phyloP scores from a whole-genome alignment of 2,113 vertebrate species.

The Thomomys bottae region DNA sequence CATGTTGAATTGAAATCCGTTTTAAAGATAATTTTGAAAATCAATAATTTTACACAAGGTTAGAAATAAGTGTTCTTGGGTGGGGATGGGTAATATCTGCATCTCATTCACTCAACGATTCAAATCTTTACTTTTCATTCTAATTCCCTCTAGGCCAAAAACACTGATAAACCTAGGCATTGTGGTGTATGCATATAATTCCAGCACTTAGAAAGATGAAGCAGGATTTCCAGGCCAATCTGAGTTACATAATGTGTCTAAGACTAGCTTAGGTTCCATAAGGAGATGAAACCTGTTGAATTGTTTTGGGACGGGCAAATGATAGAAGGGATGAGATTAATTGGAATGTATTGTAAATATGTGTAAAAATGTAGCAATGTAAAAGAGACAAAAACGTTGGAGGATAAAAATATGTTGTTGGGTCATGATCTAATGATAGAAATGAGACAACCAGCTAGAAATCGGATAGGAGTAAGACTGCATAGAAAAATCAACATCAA shows the following conservation, averaged over 20 bases:
- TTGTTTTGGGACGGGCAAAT: too few species aligned
- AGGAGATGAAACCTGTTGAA: too few species aligned
- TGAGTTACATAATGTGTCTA: not conserved
- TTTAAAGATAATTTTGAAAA: too few species aligned
- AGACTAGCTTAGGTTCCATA: too few species aligned
- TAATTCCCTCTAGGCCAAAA: not conserved
- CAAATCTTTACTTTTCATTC: not conserved
- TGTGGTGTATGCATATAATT: not conserved
- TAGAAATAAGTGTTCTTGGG: not conserved
- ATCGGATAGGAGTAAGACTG: not conserved
- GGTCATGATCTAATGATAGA: not conserved
- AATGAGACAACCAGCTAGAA: not conserved
- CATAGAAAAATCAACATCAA: not conserved
- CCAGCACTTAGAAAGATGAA: not conserved
- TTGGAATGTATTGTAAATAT: too few species aligned
- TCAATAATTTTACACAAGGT: not conserved
- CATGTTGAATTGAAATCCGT: too few species aligned
- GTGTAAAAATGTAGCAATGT: too few species aligned
- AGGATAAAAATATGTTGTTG: not conserved
- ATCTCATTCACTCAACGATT: not conserved
- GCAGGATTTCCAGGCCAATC: not conserved
- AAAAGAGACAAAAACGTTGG: not conserved
- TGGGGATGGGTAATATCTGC: not conserved
- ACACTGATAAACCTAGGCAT: not conserved
- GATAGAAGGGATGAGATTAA: too few species aligned